Evolutionary conservation across 2,113 vertebrate genomes (phyloP).

Genomic region (Aythya baeri): DNA sequence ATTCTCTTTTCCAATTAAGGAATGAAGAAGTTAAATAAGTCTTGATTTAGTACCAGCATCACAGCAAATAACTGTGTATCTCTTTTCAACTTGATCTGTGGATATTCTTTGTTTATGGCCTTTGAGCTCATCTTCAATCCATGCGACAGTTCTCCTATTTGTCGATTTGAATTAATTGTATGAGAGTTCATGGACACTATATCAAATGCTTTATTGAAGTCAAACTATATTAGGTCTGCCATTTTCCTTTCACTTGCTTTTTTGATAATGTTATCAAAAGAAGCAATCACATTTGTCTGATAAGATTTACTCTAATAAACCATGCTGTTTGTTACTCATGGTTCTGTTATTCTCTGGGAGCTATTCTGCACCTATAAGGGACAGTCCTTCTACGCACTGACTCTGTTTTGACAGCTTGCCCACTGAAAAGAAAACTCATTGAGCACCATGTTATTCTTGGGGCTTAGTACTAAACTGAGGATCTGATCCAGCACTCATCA

Average conservation of each 20-base stretch:
- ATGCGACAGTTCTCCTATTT: neutral
- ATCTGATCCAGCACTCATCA: neutral
- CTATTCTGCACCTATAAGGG: neutral
- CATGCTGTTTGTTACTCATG: neutral
- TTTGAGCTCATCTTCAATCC: slow-evolving; percentile 44
- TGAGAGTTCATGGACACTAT: neutral
- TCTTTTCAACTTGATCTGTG: slow-evolving; percentile 27
- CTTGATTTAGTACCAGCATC: slow-evolving; percentile 12
- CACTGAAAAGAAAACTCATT: neutral
- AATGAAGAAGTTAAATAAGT: slow-evolving; percentile 22
- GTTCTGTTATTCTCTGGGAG: neutral
- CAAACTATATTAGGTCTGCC: slow-evolving; percentile 50
- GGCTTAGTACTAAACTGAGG: neutral
- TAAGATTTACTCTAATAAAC: slow-evolving; percentile 46
- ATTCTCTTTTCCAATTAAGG: neutral
- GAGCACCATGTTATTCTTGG: neutral
- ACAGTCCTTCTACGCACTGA: neutral
- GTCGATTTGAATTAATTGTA: slow-evolving; percentile 45
- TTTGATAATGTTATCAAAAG: slow-evolving; percentile 48
- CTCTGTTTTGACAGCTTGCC: neutral
- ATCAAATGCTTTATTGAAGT: slow-evolving; percentile 32
- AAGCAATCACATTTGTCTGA: slow-evolving; percentile 53
- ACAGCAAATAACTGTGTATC: neutral
- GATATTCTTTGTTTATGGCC: slow-evolving; percentile 44
- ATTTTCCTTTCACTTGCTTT: slow-evolving; percentile 51